Conservation (phyloP, 1,140 invertebrate species). For the Wiebesia pumilae region DNA sequence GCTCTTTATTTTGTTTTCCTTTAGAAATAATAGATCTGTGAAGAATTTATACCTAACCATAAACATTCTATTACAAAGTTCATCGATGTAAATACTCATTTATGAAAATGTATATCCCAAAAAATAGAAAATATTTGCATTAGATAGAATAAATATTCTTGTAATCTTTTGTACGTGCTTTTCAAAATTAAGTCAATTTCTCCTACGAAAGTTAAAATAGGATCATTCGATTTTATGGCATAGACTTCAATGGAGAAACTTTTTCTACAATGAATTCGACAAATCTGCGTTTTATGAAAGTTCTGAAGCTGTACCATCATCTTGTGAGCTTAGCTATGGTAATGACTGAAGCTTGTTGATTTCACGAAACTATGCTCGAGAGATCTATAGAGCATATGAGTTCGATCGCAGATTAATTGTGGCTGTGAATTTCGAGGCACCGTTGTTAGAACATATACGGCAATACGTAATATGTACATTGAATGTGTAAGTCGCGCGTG, state of each 20-base stretch:
- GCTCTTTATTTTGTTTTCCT: slow-evolving; percentile 1
- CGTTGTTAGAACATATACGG: background rate
- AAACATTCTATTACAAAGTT: background rate
- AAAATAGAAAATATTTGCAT: background rate
- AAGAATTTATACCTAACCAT: background rate
- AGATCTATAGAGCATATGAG: background rate
- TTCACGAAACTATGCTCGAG: background rate
- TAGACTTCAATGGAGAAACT: too few species aligned
- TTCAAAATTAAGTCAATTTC: background rate
- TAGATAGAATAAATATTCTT: background rate
- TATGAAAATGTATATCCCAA: background rate
- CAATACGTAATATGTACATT: background rate
- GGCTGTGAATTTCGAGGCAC: background rate
- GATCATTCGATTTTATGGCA: background rate
- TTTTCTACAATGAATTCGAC: background rate
- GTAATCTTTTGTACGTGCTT: background rate
- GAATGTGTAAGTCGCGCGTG: background rate
- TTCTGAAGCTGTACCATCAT: background rate
- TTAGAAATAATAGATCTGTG: slow-evolving; percentile 13
- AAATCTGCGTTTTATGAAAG: background rate
- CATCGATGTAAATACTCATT: background rate
- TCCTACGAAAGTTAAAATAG: background rate
- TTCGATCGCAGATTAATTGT: slow-evolving; percentile 14
- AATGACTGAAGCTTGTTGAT: background rate
- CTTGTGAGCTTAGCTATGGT: background rate